Conservation (phyloP, 2,797 vertebrate genomes). For the Catharus ustulatus region DNA sequence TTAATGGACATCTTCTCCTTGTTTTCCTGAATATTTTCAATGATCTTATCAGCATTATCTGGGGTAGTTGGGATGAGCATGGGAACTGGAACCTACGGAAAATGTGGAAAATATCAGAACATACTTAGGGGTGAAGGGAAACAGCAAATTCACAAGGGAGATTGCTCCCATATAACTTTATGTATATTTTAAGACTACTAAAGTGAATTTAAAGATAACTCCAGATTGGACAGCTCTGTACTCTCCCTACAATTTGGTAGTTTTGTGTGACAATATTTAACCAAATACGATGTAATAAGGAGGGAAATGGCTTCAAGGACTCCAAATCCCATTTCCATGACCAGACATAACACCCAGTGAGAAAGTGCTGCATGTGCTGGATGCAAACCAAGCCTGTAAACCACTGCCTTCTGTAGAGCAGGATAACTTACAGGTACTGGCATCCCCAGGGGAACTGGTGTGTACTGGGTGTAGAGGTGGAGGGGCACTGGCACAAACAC, state of each 20-base stretch:
- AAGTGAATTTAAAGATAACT: neutral
- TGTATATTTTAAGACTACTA: neutral
- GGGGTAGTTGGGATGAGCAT: conserved; percentile 89
- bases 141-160: neutral
- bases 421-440: conserved; percentile 87
- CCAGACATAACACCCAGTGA: neutral
- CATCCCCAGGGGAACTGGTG: conserved; percentile 86
- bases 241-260: neutral
- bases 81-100: conserved; percentile 89
- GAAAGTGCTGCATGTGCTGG: neutral
- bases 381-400: neutral
- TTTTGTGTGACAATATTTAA: neutral
- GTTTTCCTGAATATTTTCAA: conserved; percentile 90
- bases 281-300: fast-evolving
- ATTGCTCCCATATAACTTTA: neutral
- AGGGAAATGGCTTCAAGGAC: neutral
- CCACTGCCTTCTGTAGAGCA: neutral
- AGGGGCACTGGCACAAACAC: conserved; percentile 93
- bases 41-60: conserved; percentile 85
- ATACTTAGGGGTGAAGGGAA: neutral
- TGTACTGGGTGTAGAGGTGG: conserved; percentile 92
- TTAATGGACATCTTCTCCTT: conserved; percentile 90
- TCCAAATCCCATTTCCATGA: neutral
- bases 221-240: neutral
- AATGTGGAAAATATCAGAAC: neutral